Evolutionary conservation across 2,888 invertebrate species (phyloP), one percentile per base, ranked within the genome.

Genomic region (Drosophila buzzatii): DNA sequence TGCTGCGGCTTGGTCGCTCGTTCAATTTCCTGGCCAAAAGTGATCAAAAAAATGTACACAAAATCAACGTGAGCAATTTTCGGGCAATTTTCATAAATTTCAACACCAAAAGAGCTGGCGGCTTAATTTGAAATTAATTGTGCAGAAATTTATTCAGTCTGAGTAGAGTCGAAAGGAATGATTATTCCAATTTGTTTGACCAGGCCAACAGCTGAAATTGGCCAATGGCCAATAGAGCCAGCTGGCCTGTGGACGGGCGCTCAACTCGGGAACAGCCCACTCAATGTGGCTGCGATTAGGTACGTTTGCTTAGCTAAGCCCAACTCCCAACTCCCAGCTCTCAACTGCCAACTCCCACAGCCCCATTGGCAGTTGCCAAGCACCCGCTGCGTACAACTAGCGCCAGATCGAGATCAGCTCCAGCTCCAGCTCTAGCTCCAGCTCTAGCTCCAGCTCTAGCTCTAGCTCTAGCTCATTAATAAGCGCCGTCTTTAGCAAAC

Each of bases 91-190:
- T 81, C 81, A 76, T 86, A 76, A 78, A 72, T 82, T 78, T 81
- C 84, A 70, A 75, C 75, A 80, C 82, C 70, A 51, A 79, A 71
- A 65, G 59, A 51, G 86, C 83, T 82, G 67, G 74, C 58, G 76
- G 85, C 91, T 78, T 91, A 90, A 91, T 91, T 91, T 79, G 83
- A 88, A 89, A 91, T 91, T 91, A 91, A 91, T 91, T 91, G 91
- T 82, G 71, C 72, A 56, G 78, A 84, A 83, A 89, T 82, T 82
- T 87, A 83, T 89, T 65, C 66, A 58, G 69, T 44, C 47, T 62
- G 71, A 62, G 79, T 53, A 56, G 61, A 52, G 74, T 70, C 76
- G 56, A 63, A 73, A 72, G 73, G 78, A 83, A 76, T 87, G 91
- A 91, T 91, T 90, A 85, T 85, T 86, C 85, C 91, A 91, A 91